Evolutionary conservation across 2,113 vertebrate species (phyloP).

Genomic region (Pelvicachromis taeniatus): DNA sequence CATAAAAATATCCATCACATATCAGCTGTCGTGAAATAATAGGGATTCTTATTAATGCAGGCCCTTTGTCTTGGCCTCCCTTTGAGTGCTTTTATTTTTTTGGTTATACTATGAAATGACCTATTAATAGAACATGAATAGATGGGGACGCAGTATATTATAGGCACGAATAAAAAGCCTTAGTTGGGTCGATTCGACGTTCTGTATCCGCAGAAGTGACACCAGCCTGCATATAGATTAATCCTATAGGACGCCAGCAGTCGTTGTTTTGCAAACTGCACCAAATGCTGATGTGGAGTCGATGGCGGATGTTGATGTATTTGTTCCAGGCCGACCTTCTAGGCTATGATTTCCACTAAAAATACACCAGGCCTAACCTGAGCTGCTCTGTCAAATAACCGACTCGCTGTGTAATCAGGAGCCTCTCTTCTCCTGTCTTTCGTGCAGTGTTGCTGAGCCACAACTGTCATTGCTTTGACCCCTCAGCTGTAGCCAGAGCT

Average conservation of each 20-base stretch:
- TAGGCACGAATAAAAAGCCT: not conserved
- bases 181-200: slow-evolving; percentile 14
- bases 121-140: slow-evolving; percentile 39
- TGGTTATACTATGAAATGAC: not conserved
- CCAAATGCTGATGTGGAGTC: slow-evolving; percentile 56
- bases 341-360: not conserved
- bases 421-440: not conserved
- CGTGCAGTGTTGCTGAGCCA: slow-evolving; percentile 45
- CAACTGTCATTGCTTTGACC: slow-evolving; percentile 78
- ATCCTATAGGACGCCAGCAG: not conserved
- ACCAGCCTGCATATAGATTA: not conserved
- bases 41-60: not conserved
- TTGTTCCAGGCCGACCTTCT: not conserved
- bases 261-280: slow-evolving; percentile 35
- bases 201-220: not conserved
- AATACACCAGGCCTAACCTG: not conserved
- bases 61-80: not conserved
- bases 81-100: not conserved
- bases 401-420: not conserved
- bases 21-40: not conserved
- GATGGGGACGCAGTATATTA: not conserved
- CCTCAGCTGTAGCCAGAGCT: slow-evolving; percentile 54
- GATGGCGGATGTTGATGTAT: slow-evolving; percentile 58
- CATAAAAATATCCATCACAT: not conserved
- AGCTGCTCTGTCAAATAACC: not conserved